These are phyloP conservation scores for Catocala fraxini DNA, from an alignment of 2,888 invertebrate species.

Conservation along the genomic window DNA sequence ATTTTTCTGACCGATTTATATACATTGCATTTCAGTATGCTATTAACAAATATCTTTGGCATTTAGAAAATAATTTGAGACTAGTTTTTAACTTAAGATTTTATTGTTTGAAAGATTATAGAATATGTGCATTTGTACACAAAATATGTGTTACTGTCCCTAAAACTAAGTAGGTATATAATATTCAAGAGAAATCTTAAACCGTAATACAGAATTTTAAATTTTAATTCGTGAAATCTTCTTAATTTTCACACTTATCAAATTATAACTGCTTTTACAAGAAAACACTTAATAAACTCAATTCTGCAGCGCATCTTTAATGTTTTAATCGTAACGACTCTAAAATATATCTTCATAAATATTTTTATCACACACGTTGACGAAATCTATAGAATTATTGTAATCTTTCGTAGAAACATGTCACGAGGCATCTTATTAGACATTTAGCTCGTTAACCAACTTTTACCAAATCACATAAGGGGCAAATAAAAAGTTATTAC, in stretches of 20 bases:
- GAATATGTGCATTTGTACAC: too few relatives aligned
- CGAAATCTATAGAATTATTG: constrained; percentile 9
- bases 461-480: constrained; percentile 22
- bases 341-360: constrained; percentile 7
- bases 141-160: too few relatives aligned
- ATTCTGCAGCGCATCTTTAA: constrained; percentile 9
- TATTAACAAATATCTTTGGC: too few relatives aligned
- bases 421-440: constrained; percentile 14
- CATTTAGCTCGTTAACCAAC: constrained; percentile 26
- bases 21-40: too few relatives aligned
- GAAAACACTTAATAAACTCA: constrained; percentile 1
- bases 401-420: constrained; percentile 7
- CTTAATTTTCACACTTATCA: constrained; percentile 10
- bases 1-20: not conserved
- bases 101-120: too few relatives aligned
- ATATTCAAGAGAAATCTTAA: not conserved
- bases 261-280: constrained; percentile 3
- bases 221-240: not conserved
- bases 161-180: not conserved
- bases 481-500: constrained; percentile 43
- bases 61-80: too few relatives aligned
- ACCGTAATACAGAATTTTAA: not conserved
- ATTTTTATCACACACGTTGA: constrained; percentile 6
- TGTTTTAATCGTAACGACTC: not conserved
- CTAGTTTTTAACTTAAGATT: too few relatives aligned